Evolutionary conservation across 2,113 vertebrate genomes (phyloP).

Genomic region (Anoplopoma fimbria): DNA sequence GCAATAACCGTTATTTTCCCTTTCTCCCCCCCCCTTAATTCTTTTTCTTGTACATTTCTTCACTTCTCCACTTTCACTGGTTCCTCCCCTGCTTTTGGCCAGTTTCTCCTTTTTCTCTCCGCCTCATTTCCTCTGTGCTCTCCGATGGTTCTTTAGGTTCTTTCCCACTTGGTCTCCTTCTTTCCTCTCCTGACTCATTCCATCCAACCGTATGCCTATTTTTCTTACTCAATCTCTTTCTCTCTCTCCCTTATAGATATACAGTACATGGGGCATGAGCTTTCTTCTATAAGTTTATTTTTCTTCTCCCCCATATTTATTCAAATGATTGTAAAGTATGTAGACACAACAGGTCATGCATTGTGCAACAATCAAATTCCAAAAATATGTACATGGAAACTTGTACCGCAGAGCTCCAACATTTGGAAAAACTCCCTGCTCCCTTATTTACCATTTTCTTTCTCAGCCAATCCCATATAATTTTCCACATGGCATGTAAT

Average conservation of each 20-base stretch:
- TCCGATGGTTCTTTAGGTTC: constrained; percentile 79
- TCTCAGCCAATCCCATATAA: background rate
- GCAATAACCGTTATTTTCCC: constrained; percentile 67
- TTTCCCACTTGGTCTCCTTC: constrained; percentile 77
- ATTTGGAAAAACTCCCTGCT: background rate
- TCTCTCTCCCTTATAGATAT: constrained; percentile 31
- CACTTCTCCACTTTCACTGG: constrained; percentile 60
- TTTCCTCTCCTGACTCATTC: constrained; percentile 53
- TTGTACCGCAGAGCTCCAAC: background rate
- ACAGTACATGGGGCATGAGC: background rate
- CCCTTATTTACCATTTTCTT: background rate
- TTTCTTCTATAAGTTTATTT: background rate
- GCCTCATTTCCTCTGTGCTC: constrained; percentile 82
- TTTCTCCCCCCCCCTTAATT: constrained; percentile 11
- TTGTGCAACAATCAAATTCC: background rate
- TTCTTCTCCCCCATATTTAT: background rate
- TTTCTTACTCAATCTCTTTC: constrained; percentile 15
- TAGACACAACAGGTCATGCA: background rate
- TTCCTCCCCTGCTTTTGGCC: constrained; percentile 77
- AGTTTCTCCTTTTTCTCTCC: constrained; percentile 76
- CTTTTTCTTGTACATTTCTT: constrained; percentile 70
- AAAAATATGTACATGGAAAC: background rate
- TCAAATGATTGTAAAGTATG: background rate
- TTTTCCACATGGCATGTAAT: background rate
- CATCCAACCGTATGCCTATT: constrained; percentile 39